phyloP scores from a whole-genome alignment of 2,888 invertebrate species.

The Imbricaverruca yamaguchii region DNA sequence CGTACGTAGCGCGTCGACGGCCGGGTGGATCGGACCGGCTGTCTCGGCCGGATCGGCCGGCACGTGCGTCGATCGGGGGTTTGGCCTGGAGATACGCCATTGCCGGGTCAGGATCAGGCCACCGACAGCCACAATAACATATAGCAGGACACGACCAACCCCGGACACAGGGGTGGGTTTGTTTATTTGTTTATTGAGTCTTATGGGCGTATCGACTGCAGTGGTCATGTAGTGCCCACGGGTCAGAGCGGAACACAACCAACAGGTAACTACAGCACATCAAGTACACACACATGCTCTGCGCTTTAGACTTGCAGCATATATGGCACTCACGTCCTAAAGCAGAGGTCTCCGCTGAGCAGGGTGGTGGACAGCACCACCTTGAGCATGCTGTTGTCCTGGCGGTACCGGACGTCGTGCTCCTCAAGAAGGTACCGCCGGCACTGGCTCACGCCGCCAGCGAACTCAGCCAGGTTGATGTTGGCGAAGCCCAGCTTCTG shows the following conservation, averaged over 20 bases:
- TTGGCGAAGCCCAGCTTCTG: slow-evolving; percentile 97
- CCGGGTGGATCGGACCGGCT: not conserved
- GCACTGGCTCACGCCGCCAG: slow-evolving; percentile 79
- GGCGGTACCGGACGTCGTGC: slow-evolving; percentile 82
- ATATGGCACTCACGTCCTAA: slow-evolving; percentile 77
- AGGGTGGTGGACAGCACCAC: slow-evolving; percentile 88
- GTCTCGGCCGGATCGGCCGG: not conserved
- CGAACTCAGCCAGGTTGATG: slow-evolving; percentile 92
- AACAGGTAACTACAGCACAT: too few relatives aligned
- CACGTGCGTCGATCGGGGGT: not conserved
- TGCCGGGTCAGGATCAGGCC: not conserved
- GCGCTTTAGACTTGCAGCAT: too few relatives aligned
- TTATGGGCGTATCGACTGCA: too few relatives aligned
- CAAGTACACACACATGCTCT: too few relatives aligned
- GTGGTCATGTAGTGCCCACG: too few relatives aligned
- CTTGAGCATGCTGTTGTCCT: slow-evolving; percentile 92
- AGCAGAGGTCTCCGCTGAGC: slow-evolving; percentile 91
- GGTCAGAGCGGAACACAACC: too few relatives aligned
- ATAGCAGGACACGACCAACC: too few relatives aligned
- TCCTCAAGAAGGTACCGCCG: slow-evolving; percentile 89
- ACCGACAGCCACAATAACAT: not conserved
- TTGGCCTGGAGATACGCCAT: not conserved
- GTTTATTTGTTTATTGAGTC: too few relatives aligned
- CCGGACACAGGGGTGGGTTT: too few relatives aligned
- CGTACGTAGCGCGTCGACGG: not conserved